Evolutionary conservation across 2,113 vertebrate genomes (phyloP), one percentile per base, ranked within the genome.

Genomic region (Pontoporia blainvillei): DNA sequence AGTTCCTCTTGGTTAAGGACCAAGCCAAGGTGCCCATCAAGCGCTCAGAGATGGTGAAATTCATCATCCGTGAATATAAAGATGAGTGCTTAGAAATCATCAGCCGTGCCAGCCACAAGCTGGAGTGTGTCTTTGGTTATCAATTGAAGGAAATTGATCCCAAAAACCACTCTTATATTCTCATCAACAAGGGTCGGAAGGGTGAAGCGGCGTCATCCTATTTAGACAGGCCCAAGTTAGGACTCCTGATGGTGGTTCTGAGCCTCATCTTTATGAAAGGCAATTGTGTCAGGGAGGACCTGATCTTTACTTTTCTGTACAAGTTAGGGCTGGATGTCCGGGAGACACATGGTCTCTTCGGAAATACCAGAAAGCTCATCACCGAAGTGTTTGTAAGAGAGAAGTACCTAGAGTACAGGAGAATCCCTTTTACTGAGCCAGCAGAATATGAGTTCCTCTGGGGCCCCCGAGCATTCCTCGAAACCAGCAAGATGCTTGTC

Each of bases 221-320:
- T 8, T 97, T 98, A 0, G 93, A 98, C 17, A 98, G 97, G 15
- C 98, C 99, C 25, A 99, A 99, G 95, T 95, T 97, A 10, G 99
- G 99, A 2, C 98, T 99, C 2, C 99, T 99, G 57, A 98, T 99
- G 1, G 96, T 99, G 15, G 99, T 99, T 57, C 98, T 99, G 78
- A 98, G 99, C 46, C 96, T 99, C 13, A 99, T 99, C 69, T 99
- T 99, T 87, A 99, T 99, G 99, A 99, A 99, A 17, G 99, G 99
- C 71, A 99, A 99, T 0, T 98, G 96, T 0, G 98, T 98, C 57
- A 99, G 98, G 97, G 99, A 39, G 18, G 67, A 84, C 7, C 20
- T 52, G 3, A 34, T 99, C 29, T 99, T 98, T 96, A 97, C 97
- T 8, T 97, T 98, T 20, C 96, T 99, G 41, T 98, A 95, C 17